Percentiles rank a stretch among this genome's conserved stretches.
phyloP scores from a whole-genome alignment of 2,797 vertebrate species.

The Otus scops region DNA sequence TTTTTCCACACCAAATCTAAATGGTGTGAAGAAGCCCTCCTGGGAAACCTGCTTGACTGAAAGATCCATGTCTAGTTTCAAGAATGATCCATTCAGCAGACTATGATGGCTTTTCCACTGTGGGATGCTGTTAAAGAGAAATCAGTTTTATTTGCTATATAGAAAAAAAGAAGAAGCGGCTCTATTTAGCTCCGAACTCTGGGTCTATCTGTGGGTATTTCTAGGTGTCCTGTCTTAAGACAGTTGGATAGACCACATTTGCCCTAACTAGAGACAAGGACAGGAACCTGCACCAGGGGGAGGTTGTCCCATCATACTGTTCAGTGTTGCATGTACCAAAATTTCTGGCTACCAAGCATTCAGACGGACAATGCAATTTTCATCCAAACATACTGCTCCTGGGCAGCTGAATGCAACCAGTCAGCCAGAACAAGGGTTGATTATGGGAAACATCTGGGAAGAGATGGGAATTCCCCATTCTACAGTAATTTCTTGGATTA shows the following conservation, averaged over 20 bases:
- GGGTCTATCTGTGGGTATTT: background rate
- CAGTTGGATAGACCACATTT: background rate
- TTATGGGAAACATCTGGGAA: background rate
- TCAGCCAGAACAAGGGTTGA: background rate
- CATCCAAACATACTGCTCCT: background rate
- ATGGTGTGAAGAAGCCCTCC: background rate
- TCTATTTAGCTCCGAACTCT: background rate
- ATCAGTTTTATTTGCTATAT: background rate
- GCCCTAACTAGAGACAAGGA: background rate
- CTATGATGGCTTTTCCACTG: background rate
- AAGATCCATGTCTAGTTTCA: background rate
- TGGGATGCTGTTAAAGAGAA: background rate
- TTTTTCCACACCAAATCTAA: background rate
- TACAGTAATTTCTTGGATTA: background rate
- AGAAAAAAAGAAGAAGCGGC: background rate
- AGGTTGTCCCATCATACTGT: background rate
- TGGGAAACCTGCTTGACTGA: background rate
- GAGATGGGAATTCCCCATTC: background rate
- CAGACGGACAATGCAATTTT: background rate
- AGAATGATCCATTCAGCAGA: background rate
- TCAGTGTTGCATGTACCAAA: background rate
- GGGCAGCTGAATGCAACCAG: background rate
- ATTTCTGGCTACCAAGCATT: background rate
- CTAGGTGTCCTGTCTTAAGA: background rate
- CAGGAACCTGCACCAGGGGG: background rate